These are phyloP conservation scores for Acanthosepion lycidas DNA, from an alignment of 2,888 invertebrate species.

Conservation along the genomic window DNA sequence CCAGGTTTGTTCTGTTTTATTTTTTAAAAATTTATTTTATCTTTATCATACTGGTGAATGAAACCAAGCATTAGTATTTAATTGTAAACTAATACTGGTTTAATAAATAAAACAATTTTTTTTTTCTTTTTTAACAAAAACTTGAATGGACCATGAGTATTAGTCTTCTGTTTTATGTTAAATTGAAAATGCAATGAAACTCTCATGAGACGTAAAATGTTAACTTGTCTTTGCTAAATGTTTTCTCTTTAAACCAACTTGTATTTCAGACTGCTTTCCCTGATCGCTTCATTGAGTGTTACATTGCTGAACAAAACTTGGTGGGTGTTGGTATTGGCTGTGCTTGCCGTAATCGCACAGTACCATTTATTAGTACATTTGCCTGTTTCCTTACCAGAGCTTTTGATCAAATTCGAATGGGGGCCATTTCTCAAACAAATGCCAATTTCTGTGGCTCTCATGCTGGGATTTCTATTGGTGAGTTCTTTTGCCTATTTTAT, in stretches of 20 bases:
- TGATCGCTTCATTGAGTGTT: conserved; percentile 93
- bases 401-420: conserved; percentile 99
- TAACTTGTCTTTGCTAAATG: background rate
- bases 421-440: conserved; percentile 98
- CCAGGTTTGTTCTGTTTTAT: conserved; percentile 75
- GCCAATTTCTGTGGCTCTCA: conserved; percentile 97
- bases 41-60: background rate
- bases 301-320: conserved; percentile 98
- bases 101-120: too few relatives aligned
- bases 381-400: conserved; percentile 97
- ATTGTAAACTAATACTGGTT: background rate
- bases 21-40: background rate
- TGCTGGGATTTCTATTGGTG: conserved; percentile 96
- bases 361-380: conserved; percentile 97
- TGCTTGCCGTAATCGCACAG: conserved; percentile 91
- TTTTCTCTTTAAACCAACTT: background rate
- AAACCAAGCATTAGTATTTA: background rate
- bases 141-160: background rate
- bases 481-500: conserved; percentile 53
- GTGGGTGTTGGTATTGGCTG: conserved; percentile 95
- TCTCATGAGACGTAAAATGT: too few relatives aligned
- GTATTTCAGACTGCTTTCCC: conserved; percentile 75
- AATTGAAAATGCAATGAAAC: background rate
- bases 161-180: background rate
- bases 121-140: too few relatives aligned